These are phyloP conservation scores for Incurvaria masculella DNA, from an alignment of 2,888 invertebrate genomes.

Conservation along the genomic window DNA sequence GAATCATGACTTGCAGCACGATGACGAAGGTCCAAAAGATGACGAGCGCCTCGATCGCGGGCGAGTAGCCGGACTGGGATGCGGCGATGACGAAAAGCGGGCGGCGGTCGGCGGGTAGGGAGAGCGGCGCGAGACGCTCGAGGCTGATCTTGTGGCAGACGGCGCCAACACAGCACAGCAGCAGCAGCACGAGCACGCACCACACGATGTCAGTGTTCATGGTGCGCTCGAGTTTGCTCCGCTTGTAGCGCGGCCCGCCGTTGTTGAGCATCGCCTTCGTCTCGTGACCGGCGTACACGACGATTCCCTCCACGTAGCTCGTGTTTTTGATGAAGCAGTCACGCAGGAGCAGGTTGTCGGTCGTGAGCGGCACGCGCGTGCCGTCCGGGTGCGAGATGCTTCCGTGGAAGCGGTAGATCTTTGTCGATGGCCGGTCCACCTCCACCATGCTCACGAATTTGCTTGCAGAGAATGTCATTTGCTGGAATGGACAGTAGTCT, in stretches of 20 bases:
- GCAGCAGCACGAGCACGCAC: conserved; percentile 89
- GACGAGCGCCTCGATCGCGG: conserved; percentile 72
- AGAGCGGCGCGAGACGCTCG: conserved; percentile 41
- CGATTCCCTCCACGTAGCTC: conserved; percentile 93
- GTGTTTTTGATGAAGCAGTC: conserved; percentile 96
- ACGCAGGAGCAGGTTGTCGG: conserved; percentile 87
- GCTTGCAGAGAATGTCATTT: conserved; percentile 70
- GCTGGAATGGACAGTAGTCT: conserved; percentile 53
- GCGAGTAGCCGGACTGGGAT: conserved; percentile 38
- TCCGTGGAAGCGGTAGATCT: conserved; percentile 93
- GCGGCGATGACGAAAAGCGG: conserved; percentile 67
- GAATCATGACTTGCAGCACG: conserved; percentile 96
- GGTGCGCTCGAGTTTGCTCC: conserved; percentile 85
- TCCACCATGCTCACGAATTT: conserved; percentile 83
- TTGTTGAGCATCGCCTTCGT: conserved; percentile 98
- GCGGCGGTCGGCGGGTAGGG: conserved; percentile 34
- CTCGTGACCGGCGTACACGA: conserved; percentile 96
- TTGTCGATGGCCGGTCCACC: conserved; percentile 93
- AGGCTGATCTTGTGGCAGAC: conserved; percentile 89
- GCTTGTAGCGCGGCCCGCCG: conserved; percentile 90
- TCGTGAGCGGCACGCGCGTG: conserved; percentile 74
- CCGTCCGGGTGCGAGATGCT: conserved; percentile 80
- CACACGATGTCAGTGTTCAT: conserved; percentile 97
- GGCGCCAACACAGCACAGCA: conserved; percentile 88
- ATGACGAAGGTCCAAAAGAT: conserved; percentile 97